Base-by-base conservation (phyloP, 1,140 invertebrate genomes). In the Cydia pomonella region DNA sequence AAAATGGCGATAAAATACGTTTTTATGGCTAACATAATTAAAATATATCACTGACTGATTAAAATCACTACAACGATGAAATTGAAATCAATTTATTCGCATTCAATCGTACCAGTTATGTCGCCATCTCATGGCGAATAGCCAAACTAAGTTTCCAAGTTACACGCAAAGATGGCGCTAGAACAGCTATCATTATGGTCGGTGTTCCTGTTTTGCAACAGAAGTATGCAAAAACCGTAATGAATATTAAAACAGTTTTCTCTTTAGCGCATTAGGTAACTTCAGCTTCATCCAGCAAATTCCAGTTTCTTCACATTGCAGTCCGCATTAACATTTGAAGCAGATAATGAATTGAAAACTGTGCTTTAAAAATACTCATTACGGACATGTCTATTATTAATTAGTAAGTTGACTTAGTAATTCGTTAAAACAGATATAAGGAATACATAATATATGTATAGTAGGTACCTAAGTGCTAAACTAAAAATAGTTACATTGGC, bases 311-410 rank as follows among this genome's bases (percentile, higher is more conserved):
- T 81, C 76, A 74, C 71, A 75, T 73, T 72, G 50, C 73, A 23
- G 12, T 59, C 0, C 33, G 79, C 72, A 87, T 87, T 87, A 86
- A 81, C 86, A 87, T 87, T 75, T 83, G 81, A 85, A 86, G 83
- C 78, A 80, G 63, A 75, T 80, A 82, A 25, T 75, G 77, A 73
- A 62, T 77, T 74, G 77, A 79, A 77, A 74, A 73, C 64, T 41
- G 79, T 74, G 74, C 74, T 69, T 66, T n/a, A 2, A 64, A 69
- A 23, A 50, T 62, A 73, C 75, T 33, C 63, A 72, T 73, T 33
- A 74, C 64, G 50, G n/a, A 53, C 16, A 47, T 47, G 44, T 47
- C 44, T 47, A 12, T n/a, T 59, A 21, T 23, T 0, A 21, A 7
- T 23, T 59, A 44, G 41, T 13, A 44, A 44, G 13, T 44, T 13